These are phyloP conservation scores for Sminthurinus signatus DNA, from an alignment of 1,140 invertebrate genomes.

Conservation along the genomic window DNA sequence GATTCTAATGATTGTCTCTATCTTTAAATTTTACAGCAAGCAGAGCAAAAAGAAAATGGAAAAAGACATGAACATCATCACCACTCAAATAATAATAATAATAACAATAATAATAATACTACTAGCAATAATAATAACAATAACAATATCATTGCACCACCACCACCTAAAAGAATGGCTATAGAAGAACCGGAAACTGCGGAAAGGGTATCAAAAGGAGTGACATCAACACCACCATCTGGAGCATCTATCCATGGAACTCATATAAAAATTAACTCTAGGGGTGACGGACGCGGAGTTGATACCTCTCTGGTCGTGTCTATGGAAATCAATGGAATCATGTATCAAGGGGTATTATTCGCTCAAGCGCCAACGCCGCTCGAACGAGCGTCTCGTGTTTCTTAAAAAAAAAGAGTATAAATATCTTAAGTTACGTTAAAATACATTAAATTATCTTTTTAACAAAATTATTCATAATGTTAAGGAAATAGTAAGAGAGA, in stretches of 20 bases:
- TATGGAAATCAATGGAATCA: conserved; percentile 91
- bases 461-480: no score
- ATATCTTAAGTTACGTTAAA: no score
- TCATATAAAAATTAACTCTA: conserved; percentile 81
- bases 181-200: conserved; percentile 49
- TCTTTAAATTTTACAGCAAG: conserved; percentile 12
- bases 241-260: conserved; percentile 46
- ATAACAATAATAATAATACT: no score
- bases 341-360: conserved; percentile 80
- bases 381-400: conserved; percentile 5
- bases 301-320: conserved; percentile 87
- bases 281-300: conserved; percentile 57
- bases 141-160: conserved; percentile 41
- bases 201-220: conserved; percentile 42
- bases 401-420: no score
- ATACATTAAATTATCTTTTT: no score
- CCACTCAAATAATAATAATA: conserved; percentile 29
- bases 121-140: no score
- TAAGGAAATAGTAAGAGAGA: no score
- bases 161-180: conserved; percentile 47
- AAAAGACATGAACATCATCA: conserved; percentile 54
- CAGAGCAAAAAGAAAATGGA: conserved; percentile 52
- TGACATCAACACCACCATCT: background rate
- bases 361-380: conserved; percentile 52
- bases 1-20: no score